Conservation (phyloP, 2,888 invertebrate genomes). For the Pardosa pseudoannulata region DNA sequence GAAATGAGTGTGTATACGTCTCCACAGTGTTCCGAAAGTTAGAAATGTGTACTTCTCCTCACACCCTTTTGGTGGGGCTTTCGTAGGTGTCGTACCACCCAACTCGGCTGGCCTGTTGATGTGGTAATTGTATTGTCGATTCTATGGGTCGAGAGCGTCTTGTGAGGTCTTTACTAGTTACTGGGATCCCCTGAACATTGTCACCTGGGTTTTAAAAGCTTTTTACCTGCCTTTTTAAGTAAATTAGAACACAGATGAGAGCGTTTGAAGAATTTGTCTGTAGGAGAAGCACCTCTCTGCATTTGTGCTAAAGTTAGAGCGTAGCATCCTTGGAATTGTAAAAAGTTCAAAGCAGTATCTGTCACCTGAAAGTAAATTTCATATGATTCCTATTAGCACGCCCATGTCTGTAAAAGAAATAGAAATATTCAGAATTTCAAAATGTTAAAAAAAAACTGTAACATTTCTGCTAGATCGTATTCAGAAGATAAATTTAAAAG, state of each 20-base stretch:
- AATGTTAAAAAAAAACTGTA: no score
- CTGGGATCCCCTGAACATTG: neutral
- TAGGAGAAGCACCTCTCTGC: no score
- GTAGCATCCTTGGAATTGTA: no score
- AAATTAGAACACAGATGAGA: neutral
- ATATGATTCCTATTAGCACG: no score
- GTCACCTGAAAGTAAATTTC: no score
- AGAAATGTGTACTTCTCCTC: neutral
- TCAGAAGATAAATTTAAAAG: no score
- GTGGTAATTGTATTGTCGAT: neutral
- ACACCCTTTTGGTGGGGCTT: neutral
- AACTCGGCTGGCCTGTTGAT: neutral
- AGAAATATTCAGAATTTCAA: no score
- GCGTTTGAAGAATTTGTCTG: neutral
- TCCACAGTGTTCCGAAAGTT: neutral
- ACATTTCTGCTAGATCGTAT: no score
- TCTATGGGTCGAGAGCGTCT: neutral
- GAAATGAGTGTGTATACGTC: slow-evolving; percentile 6
- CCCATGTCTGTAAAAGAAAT: no score
- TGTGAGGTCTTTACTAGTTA: neutral
- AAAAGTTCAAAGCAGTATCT: no score
- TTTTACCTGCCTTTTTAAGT: neutral
- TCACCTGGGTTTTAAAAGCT: neutral
- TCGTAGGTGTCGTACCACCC: neutral
- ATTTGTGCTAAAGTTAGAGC: no score